Conservation (phyloP, 1,140 invertebrate genomes). For the Archivesica marissinica region DNA sequence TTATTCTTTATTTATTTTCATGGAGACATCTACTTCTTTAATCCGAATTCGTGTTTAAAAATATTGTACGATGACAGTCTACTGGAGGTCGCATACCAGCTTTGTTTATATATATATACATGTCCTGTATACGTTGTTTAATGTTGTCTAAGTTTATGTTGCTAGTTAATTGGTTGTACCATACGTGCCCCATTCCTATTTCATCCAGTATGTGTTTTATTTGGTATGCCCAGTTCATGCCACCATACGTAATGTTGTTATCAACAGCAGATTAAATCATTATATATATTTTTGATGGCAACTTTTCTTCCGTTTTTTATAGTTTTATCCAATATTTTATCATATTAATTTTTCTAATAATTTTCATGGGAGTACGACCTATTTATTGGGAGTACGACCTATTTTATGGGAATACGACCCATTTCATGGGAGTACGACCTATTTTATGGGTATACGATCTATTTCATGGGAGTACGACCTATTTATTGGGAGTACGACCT, state of each 20-base stretch:
- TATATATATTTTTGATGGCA: not conserved
- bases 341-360: not conserved
- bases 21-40: too few relatives aligned
- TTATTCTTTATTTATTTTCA: too few relatives aligned
- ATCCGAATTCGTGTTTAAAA: too few relatives aligned
- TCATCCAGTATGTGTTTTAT: too few relatives aligned
- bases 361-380: not conserved
- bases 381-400: slow-evolving; percentile 8
- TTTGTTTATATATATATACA: too few relatives aligned
- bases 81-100: too few relatives aligned
- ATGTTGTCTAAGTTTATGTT: too few relatives aligned
- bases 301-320: slow-evolving; percentile 11
- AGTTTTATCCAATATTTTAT: not conserved
- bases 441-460: too few relatives aligned
- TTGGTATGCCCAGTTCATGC: slow-evolving; percentile 1
- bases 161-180: too few relatives aligned
- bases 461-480: not conserved
- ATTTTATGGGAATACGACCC: slow-evolving; percentile 8
- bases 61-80: too few relatives aligned
- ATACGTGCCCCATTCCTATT: too few relatives aligned
- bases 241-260: not conserved
- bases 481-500: slow-evolving; percentile 8
- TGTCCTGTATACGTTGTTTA: too few relatives aligned
- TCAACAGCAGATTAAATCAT: not conserved
- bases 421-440: slow-evolving; percentile 13